Percentiles rank a stretch among this genome's conserved stretches.
phyloP scores from a whole-genome alignment of 2,113 vertebrate genomes.

The Ptyas mucosa region DNA sequence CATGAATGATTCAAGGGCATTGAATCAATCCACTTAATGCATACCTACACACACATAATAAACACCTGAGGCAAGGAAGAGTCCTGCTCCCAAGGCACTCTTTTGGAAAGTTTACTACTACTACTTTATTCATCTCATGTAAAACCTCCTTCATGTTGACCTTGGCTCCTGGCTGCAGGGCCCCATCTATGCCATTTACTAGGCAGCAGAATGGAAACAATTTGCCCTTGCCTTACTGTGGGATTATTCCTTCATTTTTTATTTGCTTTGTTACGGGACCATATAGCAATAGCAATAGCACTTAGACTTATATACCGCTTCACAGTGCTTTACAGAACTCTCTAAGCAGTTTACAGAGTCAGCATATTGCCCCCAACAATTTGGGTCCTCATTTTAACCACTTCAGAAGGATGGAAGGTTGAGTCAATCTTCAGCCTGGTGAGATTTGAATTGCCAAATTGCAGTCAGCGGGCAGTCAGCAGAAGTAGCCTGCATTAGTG shows the following conservation, averaged over 20 bases:
- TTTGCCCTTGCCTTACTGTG: not conserved
- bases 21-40: not conserved
- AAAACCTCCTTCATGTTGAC: not conserved
- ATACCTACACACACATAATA: not conserved
- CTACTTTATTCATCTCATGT: not conserved
- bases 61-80: not conserved
- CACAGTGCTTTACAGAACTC: too few species aligned
- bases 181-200: not conserved
- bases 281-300: not conserved
- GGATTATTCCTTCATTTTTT: not conserved
- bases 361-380: too few species aligned
- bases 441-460: too few species aligned
- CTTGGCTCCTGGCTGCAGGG: not conserved
- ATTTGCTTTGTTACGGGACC: not conserved
- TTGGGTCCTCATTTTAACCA: too few species aligned
- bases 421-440: too few species aligned
- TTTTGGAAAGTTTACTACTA: not conserved
- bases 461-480: too few species aligned
- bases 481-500: too few species aligned
- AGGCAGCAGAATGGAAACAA: not conserved
- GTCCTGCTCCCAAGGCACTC: not conserved
- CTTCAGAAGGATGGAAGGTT: too few species aligned
- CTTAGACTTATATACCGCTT: too few species aligned
- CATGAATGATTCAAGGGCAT: not conserved
- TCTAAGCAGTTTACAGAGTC: too few species aligned